Base-by-base conservation (phyloP, 2,113 vertebrate species). In the Scomber colias region DNA sequence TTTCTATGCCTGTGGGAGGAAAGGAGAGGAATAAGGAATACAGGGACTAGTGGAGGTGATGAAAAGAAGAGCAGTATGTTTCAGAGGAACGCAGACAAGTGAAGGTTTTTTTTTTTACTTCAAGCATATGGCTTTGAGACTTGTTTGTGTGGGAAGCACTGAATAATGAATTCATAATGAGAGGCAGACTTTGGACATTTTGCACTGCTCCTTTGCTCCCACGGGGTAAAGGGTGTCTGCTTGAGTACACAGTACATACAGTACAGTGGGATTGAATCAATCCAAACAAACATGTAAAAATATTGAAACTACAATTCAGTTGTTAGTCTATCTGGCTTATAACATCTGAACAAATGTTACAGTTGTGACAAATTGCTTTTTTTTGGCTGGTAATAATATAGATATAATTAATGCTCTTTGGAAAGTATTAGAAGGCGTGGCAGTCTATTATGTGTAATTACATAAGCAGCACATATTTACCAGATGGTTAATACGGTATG, bases 81-180 rank as follows among this genome's bases (percentile, higher is more conserved):
- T 78, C 71, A 46, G 71, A 81, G 67, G 60, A 81, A 59, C 3
- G 61, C 50, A 54, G 56, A 49, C 13, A 14, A 67, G 65, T 24
- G 62, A 68, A 69, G 78, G 44, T 35, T 80, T 75, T 79, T 78
- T 46, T 21, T 71, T 77, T 45, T 70, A 59, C 79, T 83, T 81
- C 5, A 79, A 83, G 80, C 84, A 74, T 83, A 78, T 77, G 75
- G 82, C 74, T 88, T 16, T 1, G 48, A 65, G 71, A 69, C 53
- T 56, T 79, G 79, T 77, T 89, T 82, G 84, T 86, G 89, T 89
- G 80, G 85, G 84, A 79, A 83, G 75, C 21, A 66, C 48, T 69
- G 78, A 85, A 83, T 84, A 87, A 89, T 85, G 83, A 90, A 84
- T 88, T 82, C 53, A 75, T 74, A 87, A 89, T 72, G 78, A 81